Conservation (phyloP, 2,888 invertebrate genomes). For the Embidobia sp. region DNA sequence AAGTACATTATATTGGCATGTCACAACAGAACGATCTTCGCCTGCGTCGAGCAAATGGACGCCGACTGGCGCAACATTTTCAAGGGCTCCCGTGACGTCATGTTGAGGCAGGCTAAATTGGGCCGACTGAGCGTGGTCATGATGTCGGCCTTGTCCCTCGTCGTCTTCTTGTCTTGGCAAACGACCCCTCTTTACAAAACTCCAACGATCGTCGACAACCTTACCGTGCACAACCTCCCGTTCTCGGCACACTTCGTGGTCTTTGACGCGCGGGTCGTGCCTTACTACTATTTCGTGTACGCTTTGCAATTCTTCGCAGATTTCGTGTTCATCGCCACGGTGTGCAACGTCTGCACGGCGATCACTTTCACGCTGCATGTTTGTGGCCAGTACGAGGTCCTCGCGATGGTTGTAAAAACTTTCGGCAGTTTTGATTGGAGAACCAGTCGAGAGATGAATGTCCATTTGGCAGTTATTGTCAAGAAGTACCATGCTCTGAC, state of each 20-base stretch:
- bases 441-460: background rate
- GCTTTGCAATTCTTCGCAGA: background rate
- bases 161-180: slow-evolving; percentile 8
- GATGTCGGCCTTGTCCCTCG: background rate
- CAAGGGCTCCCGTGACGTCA: slow-evolving; percentile 2
- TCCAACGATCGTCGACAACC: background rate
- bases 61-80: slow-evolving; percentile 18
- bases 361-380: slow-evolving; percentile 8
- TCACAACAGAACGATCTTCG: background rate
- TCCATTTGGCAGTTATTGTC: background rate
- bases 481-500: background rate
- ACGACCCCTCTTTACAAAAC: background rate
- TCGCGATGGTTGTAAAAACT: background rate
- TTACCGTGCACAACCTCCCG: slow-evolving; percentile 27
- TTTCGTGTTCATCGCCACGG: background rate
- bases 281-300: slow-evolving; percentile 19
- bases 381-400: slow-evolving; percentile 28
- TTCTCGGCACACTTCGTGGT: slow-evolving; percentile 4
- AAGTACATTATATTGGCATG: slow-evolving; percentile 6
- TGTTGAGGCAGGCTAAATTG: slow-evolving; percentile 13
- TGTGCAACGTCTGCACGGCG: slow-evolving; percentile 1
- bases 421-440: background rate
- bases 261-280: slow-evolving; percentile 13
- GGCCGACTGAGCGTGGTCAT: background rate
- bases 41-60: slow-evolving; percentile 28